Conservation (phyloP, 1,140 invertebrate species). For the Drosophila rhopaloa region DNA sequence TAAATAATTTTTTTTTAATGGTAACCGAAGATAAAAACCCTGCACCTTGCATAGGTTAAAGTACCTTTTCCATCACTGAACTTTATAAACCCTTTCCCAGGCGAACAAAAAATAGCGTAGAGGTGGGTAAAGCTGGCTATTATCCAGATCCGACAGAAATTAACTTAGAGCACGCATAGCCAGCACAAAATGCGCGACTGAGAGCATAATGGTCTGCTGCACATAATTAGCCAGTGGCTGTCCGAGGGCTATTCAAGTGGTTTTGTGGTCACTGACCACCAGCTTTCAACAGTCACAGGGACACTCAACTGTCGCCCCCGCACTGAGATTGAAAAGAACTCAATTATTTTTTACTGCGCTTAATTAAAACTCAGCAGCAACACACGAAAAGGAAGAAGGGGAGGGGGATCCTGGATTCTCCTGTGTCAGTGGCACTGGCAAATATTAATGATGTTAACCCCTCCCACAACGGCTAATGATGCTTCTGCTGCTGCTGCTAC, state of each 20-base stretch:
- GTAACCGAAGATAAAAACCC: too few relatives aligned
- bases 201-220: constrained; percentile 71
- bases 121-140: constrained; percentile 40
- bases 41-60: not conserved
- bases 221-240: constrained; percentile 67
- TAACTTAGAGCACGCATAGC: constrained; percentile 72
- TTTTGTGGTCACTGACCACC: constrained; percentile 62
- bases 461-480: constrained; percentile 52
- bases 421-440: constrained; percentile 56
- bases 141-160: constrained; percentile 66
- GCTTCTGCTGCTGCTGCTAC: constrained; percentile 21
- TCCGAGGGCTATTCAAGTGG: constrained; percentile 46
- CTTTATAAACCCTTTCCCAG: constrained; percentile 14
- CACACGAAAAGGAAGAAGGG: not conserved
- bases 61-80: not conserved
- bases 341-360: constrained; percentile 76
- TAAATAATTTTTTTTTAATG: too few relatives aligned
- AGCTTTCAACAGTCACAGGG: constrained; percentile 16
- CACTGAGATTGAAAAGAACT: constrained; percentile 75
- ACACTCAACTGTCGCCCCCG: constrained; percentile 40
- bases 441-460: constrained; percentile 73
- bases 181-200: constrained; percentile 43
- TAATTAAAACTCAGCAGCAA: constrained; percentile 63
- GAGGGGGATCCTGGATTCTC: constrained; percentile 29
- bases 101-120: constrained; percentile 42